These are phyloP conservation scores for Spea multiplicata DNA, from an alignment of 2,113 vertebrate species.

Conservation along the genomic window DNA sequence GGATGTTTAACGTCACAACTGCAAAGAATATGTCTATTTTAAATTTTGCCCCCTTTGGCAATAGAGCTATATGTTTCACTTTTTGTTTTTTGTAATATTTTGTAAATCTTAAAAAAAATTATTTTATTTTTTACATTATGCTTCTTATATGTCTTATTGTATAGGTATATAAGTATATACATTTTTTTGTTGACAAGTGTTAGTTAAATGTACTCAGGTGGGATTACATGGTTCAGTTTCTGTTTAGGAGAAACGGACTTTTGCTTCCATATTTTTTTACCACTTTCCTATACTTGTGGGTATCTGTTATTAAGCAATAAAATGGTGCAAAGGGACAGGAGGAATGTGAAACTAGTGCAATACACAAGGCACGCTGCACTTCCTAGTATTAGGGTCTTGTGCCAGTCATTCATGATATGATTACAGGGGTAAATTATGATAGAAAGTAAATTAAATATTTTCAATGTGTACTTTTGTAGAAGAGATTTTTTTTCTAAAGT, in stretches of 20 bases:
- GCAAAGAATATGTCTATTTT: constrained; percentile 15
- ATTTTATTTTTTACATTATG: constrained; percentile 78
- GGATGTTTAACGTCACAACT: constrained; percentile 42
- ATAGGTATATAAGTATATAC: constrained; percentile 54
- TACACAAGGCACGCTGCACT: constrained; percentile 35
- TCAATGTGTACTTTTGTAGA: constrained; percentile 11
- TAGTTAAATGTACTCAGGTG: constrained; percentile 64
- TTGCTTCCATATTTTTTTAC: constrained; percentile 49
- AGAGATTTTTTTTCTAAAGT: neutral
- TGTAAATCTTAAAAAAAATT: constrained; percentile 70
- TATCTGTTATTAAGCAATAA: constrained; percentile 41
- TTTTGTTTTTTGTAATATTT: constrained; percentile 66
- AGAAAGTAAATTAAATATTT: constrained; percentile 3
- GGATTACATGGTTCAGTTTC: constrained; percentile 53
- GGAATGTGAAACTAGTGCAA: constrained; percentile 26
- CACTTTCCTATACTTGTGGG: constrained; percentile 35
- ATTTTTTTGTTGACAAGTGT: constrained; percentile 63
- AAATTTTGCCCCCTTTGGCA: neutral
- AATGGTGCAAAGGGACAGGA: constrained; percentile 33
- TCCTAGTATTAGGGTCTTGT: constrained; percentile 20
- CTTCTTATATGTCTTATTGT: constrained; percentile 65
- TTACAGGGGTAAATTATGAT: neutral
- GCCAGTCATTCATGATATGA: constrained; percentile 9
- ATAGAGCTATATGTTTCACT: constrained; percentile 55
- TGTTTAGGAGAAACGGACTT: constrained; percentile 48